Evolutionary conservation across 53 echinoderm and acorn worm genomes (phyloP).

Genomic region (Luidia sarsii): DNA sequence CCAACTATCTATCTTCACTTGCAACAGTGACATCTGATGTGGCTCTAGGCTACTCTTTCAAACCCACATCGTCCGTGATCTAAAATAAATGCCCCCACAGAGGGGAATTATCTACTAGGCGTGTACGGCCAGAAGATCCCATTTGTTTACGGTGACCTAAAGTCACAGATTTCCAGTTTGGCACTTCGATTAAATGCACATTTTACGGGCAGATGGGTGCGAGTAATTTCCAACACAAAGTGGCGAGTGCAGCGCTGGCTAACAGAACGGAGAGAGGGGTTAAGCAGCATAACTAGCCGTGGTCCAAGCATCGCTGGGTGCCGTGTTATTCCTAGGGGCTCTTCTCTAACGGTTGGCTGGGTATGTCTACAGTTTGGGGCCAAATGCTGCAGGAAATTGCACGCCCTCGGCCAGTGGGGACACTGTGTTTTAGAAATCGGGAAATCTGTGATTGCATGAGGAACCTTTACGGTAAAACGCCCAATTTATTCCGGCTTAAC

Average conservation of each 20-base stretch:
- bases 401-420: too few relatives aligned
- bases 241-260: conserved; percentile 11
- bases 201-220: conserved; percentile 45
- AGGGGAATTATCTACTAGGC: conserved; percentile 19
- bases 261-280: background rate
- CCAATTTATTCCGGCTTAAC: conserved; percentile 39
- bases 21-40: conserved; percentile 8
- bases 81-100: conserved; percentile 18
- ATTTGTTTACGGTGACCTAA: conserved; percentile 39
- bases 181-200: conserved; percentile 55
- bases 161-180: conserved; percentile 49
- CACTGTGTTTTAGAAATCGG: too few relatives aligned
- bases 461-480: conserved; percentile 29
- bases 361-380: conserved; percentile 27
- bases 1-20: too few relatives aligned
- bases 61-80: background rate
- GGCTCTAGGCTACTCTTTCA: background rate
- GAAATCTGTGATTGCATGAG: too few relatives aligned
- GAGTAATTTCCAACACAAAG: conserved; percentile 52
- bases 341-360: conserved; percentile 49
- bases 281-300: conserved; percentile 18
- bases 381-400: conserved; percentile 12
- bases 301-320: conserved; percentile 3
- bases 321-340: conserved; percentile 12
- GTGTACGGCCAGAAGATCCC: background rate